These are phyloP conservation scores for Steinernema carpocapsae DNA, from an alignment of 2,888 invertebrate genomes.

Conservation along the genomic window DNA sequence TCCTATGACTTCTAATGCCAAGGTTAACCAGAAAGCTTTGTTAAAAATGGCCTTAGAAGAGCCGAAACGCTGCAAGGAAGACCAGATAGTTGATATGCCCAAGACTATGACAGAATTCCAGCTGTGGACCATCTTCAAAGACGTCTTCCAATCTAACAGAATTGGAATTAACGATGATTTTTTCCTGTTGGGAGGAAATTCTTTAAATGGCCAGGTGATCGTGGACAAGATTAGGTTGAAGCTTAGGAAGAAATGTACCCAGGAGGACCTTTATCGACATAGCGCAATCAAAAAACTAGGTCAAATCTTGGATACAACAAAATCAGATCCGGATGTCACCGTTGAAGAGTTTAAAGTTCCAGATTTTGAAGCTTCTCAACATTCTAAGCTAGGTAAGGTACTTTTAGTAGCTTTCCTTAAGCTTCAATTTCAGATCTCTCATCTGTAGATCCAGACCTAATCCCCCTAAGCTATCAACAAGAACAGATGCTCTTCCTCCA, in stretches of 20 bases:
- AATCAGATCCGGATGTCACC: background rate
- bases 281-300: slow-evolving; percentile 37
- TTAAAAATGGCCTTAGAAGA: no score
- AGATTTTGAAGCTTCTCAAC: no score
- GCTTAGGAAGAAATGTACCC: slow-evolving; percentile 35
- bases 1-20: slow-evolving; percentile 61
- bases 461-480: slow-evolving; percentile 43
- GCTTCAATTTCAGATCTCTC: no score
- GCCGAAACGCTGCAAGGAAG: background rate
- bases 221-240: slow-evolving; percentile 37
- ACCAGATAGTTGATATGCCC: slow-evolving; percentile 28
- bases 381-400: no score
- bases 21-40: slow-evolving; percentile 46
- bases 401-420: no score
- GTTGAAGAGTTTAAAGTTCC: no score
- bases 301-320: background rate
- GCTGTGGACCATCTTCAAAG: slow-evolving; percentile 42
- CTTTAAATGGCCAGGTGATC: slow-evolving; percentile 45
- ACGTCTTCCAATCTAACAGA: slow-evolving; percentile 35
- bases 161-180: slow-evolving; percentile 47
- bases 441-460: background rate
- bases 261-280: slow-evolving; percentile 31
- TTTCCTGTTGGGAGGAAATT: slow-evolving; percentile 53
- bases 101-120: slow-evolving; percentile 35
- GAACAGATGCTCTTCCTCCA: slow-evolving; percentile 47